These are phyloP conservation scores for Hydriomena furcata DNA, from an alignment of 2,888 invertebrate genomes.

Conservation along the genomic window DNA sequence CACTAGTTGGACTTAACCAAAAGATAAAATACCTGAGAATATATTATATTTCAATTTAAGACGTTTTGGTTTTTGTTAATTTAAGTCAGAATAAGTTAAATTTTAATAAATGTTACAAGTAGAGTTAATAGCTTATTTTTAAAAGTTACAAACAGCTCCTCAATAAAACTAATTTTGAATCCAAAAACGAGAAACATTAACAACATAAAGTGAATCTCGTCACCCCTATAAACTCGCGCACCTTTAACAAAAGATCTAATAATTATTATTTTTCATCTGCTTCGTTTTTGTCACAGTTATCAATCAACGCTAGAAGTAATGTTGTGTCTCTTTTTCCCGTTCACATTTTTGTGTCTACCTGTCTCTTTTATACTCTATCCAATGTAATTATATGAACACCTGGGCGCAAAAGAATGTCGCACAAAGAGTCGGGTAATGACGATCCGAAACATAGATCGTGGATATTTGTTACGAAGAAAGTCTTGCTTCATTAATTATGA, in stretches of 20 bases:
- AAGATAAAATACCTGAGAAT: too few species aligned
- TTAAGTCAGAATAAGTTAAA: too few species aligned
- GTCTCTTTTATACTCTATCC: constrained; percentile 62
- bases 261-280: constrained; percentile 84
- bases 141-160: too few species aligned
- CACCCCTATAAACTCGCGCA: constrained; percentile 75
- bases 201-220: constrained; percentile 36
- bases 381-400: constrained; percentile 82
- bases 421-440: constrained; percentile 82
- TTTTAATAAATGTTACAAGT: too few species aligned
- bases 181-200: constrained; percentile 5
- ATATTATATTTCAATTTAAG: too few species aligned
- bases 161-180: not conserved
- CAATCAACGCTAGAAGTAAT: constrained; percentile 79
- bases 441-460: constrained; percentile 80
- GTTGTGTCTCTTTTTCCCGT: constrained; percentile 51
- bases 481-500: constrained; percentile 83
- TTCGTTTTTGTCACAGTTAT: constrained; percentile 84
- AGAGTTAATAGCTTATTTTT: too few species aligned
- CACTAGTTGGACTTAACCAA: not conserved
- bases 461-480: constrained; percentile 81
- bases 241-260: constrained; percentile 80
- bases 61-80: not conserved
- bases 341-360: constrained; percentile 41
- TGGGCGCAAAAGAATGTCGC: constrained; percentile 83